phyloP scores from a whole-genome alignment of 2,797 vertebrate species.

The Mallotus villosus region DNA sequence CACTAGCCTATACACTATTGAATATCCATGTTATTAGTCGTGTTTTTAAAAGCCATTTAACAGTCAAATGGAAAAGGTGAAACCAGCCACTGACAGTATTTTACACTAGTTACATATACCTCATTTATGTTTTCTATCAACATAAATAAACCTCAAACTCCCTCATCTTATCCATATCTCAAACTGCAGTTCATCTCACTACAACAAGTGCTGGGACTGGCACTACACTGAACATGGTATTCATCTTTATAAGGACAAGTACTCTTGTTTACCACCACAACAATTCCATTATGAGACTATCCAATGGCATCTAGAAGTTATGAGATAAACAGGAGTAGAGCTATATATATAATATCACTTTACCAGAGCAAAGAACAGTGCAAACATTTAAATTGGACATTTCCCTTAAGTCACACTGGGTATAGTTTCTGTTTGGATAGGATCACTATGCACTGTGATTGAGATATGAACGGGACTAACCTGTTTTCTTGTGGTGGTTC shows the following conservation, averaged over 20 bases:
- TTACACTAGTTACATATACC: background rate
- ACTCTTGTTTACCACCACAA: too few species aligned
- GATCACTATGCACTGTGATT: background rate
- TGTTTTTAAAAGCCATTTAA: too few species aligned
- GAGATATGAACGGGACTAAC: constrained; percentile 50
- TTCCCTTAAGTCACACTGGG: background rate
- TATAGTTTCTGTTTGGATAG: background rate
- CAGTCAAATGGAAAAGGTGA: too few species aligned
- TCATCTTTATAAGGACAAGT: too few species aligned
- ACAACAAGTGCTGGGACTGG: too few species aligned
- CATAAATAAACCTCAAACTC: background rate
- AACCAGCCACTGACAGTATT: background rate
- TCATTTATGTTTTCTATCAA: background rate
- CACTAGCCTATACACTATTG: too few species aligned
- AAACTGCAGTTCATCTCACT: too few species aligned
- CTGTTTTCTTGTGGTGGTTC: constrained; percentile 64
- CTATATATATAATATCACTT: too few species aligned
- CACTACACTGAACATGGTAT: too few species aligned
- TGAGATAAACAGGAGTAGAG: background rate
- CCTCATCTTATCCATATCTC: too few species aligned
- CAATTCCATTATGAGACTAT: background rate
- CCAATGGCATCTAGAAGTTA: background rate
- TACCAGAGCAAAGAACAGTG: too few species aligned
- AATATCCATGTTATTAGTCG: too few species aligned
- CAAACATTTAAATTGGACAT: background rate